Evolutionary conservation across 2,888 invertebrate genomes (phyloP).

Genomic region (Sarcophaga variegata): DNA sequence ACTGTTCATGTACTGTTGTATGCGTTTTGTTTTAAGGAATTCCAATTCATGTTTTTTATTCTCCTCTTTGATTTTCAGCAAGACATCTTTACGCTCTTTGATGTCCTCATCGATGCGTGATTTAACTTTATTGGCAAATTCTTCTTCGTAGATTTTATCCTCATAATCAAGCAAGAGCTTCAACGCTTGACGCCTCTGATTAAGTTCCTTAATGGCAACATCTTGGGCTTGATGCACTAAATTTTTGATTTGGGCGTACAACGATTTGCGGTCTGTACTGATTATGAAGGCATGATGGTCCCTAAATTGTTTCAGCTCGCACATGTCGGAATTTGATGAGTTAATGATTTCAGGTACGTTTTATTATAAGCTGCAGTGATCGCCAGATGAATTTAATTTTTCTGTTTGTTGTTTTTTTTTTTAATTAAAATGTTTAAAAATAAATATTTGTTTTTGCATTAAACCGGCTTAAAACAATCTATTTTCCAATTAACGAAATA

Average conservation of each 20-base stretch:
- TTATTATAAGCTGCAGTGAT: neutral
- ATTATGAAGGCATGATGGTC: conserved; percentile 75
- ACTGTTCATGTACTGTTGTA: conserved; percentile 77
- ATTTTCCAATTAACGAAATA: conserved; percentile 49
- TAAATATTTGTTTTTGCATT: conserved; percentile 29
- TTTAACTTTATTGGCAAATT: conserved; percentile 77
- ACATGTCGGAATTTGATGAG: conserved; percentile 56
- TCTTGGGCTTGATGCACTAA: conserved; percentile 77
- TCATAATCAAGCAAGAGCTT: conserved; percentile 75
- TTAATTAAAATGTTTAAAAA: conserved; percentile 8
- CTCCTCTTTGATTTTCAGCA: conserved; percentile 75
- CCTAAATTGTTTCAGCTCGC: conserved; percentile 52
- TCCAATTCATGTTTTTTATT: conserved; percentile 71
- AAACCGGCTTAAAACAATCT: conserved; percentile 32
- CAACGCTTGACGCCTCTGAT: conserved; percentile 73
- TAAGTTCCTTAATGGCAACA: conserved; percentile 74
- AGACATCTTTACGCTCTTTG: conserved; percentile 74
- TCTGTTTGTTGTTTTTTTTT: too few species aligned
- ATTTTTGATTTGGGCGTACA: conserved; percentile 75
- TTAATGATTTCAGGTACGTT: neutral
- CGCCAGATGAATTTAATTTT: conserved; percentile 27
- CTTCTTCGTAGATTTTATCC: conserved; percentile 77
- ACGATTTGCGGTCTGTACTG: conserved; percentile 77
- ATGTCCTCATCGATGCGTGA: conserved; percentile 78
- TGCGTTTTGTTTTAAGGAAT: conserved; percentile 75